Evolutionary conservation across 2,888 invertebrate genomes (phyloP).

Genomic region (Eurois occulta): DNA sequence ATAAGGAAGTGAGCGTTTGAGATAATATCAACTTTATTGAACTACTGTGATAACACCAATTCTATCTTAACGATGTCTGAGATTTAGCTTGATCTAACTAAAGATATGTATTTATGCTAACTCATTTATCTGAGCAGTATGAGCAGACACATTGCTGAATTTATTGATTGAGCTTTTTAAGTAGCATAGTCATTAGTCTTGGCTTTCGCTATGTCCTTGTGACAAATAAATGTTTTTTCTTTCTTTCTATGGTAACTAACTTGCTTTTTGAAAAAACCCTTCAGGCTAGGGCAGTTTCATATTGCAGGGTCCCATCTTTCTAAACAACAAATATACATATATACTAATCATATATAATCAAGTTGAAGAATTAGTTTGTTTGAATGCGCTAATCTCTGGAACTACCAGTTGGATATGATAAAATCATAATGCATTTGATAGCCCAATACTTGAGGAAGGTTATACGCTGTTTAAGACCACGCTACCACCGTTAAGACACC

Average conservation of each 20-base stretch:
- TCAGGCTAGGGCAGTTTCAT: neutral
- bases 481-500: neutral
- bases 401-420: too few relatives aligned
- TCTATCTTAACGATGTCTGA: constrained; percentile 32
- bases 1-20: constrained; percentile 8
- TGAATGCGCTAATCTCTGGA: too few relatives aligned
- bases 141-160: neutral
- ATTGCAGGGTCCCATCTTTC: neutral
- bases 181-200: neutral
- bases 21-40: constrained; percentile 53
- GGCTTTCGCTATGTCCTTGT: neutral
- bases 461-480: neutral
- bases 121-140: constrained; percentile 8
- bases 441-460: too few relatives aligned
- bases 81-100: constrained; percentile 29
- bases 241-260: neutral
- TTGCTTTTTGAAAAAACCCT: neutral
- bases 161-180: neutral
- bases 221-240: neutral
- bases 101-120: constrained; percentile 11
- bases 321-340: neutral
- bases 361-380: too few relatives aligned
- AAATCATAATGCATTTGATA: too few relatives aligned
- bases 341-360: too few relatives aligned
- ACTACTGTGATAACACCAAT: constrained; percentile 41